Conservation (phyloP, 2,797 vertebrate species). For the Pangasius djambal region DNA sequence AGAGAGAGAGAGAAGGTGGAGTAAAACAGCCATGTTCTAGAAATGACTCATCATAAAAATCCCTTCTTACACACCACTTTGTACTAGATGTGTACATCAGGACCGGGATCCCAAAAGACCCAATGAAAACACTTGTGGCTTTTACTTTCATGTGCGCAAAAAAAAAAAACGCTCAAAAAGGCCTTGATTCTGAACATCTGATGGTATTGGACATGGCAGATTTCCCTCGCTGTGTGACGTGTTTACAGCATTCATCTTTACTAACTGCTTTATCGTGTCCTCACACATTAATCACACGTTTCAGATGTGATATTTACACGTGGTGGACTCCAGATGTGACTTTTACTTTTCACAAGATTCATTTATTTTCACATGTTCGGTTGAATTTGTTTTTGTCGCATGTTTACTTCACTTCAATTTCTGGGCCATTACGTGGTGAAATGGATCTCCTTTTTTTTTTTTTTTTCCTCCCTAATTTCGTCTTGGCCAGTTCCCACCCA, state of each 20-base stretch:
- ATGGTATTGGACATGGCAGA: too few relatives aligned
- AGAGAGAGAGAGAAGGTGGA: background rate
- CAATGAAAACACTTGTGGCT: background rate
- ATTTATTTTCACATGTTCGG: background rate
- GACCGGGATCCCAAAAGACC: background rate
- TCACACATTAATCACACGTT: background rate
- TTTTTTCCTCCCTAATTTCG: background rate
- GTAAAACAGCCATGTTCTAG: background rate
- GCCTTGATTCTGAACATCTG: background rate
- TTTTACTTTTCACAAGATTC: background rate
- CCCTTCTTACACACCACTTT: conserved; percentile 28
- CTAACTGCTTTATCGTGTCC: background rate
- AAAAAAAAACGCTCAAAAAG: background rate
- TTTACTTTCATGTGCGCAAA: background rate
- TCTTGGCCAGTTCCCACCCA: background rate
- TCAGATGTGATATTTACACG: background rate
- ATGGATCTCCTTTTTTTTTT: background rate
- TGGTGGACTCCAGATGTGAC: background rate
- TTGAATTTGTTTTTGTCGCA: background rate
- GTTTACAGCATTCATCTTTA: background rate
- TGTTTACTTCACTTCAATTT: background rate
- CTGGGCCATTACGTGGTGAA: background rate
- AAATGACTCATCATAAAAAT: conserved; percentile 34
- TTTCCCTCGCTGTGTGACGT: background rate
- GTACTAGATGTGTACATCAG: background rate